Evolutionary conservation across 2,888 invertebrate species (phyloP).

Genomic region (Heliconius charithonia): DNA sequence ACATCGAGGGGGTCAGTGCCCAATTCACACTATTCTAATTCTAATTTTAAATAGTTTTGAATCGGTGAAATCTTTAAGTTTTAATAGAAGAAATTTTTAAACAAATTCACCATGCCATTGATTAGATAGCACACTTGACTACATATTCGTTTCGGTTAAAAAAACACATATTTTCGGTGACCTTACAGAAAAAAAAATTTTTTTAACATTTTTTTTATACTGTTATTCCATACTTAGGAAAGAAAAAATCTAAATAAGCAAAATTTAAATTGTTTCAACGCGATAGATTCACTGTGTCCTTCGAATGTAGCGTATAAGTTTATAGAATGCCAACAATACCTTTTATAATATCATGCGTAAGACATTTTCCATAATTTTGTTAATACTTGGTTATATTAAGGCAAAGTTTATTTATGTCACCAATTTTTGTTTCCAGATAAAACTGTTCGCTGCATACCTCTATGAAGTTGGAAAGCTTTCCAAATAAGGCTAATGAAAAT

Average conservation of each 20-base stretch:
- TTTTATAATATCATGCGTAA: neutral
- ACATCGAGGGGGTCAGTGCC: constrained; percentile 93
- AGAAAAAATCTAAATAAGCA: no score
- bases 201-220: no score
- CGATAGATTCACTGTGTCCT: no score
- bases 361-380: neutral
- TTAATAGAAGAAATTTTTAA: neutral
- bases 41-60: no score
- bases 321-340: neutral
- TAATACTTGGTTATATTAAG: neutral
- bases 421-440: constrained; percentile 87
- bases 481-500: constrained; percentile 53
- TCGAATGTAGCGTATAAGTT: neutral
- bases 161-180: neutral
- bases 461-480: constrained; percentile 88
- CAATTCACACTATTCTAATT: neutral
- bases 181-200: neutral
- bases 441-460: constrained; percentile 94
- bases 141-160: no score
- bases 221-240: no score
- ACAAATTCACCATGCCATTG: no score
- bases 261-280: neutral
- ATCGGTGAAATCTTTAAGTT: neutral
- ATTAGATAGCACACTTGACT: no score
- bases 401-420: neutral